Evolutionary conservation across 2,797 vertebrate genomes (phyloP), one percentile per base, ranked within the genome.

Genomic region (Halcyon smyrnensis): DNA sequence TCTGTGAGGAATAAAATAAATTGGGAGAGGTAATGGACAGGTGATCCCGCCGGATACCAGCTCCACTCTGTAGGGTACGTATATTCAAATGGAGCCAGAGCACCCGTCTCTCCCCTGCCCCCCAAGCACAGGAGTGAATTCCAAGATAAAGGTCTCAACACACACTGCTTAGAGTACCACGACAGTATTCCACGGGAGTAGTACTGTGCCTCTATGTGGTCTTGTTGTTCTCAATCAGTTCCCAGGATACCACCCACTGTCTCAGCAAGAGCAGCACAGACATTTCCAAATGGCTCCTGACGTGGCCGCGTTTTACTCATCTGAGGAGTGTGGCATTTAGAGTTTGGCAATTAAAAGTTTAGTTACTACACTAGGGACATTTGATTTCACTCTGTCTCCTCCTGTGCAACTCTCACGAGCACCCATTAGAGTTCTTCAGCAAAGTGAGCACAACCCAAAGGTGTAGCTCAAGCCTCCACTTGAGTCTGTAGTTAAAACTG

Each of bases 91-190:
- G 4, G 2, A 84, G 25, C 8, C n/a, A 57, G 65, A 46, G 45
- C 37, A 37, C 15, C 15, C 7, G 12, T 27, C 4, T 1, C 9
- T 15, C 2, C 21, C 15, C 17, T 11, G 9, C 0, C 0, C 9
- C 5, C 2, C 3, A 0, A 15, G 27, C 6, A 2, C 25, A 69
- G 37, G 54, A 65, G 62, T 24, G 27, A 85, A 45, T 37, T 56
- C 45, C 63, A 34, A 60, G 41, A 39, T 45, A 24, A 54, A 57
- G 19, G 17, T 78, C 65, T 77, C 37, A 57, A 20, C 20, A 30
- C 37, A 37, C 82, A 8, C 1, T 57, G 45, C 39, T 90, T 25
- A 23, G 9, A 62, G 2, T 27, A 56, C 43, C 50, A 24, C 53
- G 10, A 25, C 39, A 50, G 3, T 21, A 36, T 59, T 34, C 16